Base-by-base conservation (phyloP, 2,113 vertebrate genomes). In the Lagopus muta region DNA sequence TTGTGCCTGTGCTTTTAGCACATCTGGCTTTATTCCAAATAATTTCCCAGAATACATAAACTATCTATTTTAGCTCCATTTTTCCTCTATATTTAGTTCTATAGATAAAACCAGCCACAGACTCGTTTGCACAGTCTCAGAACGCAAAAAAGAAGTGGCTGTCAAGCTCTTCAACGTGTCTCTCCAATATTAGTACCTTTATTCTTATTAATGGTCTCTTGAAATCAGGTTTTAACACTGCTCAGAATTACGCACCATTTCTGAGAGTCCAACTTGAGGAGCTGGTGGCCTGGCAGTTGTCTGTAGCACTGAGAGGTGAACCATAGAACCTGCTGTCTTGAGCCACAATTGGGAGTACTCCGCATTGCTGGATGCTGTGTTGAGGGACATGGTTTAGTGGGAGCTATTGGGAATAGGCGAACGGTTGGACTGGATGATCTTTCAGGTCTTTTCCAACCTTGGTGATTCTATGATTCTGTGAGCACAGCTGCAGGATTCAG, bases 21-120 rank as follows among this genome's bases (percentile, higher is more conserved):
- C 27, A 87, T 38, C 30, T 91, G 88, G 87, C 85, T 87, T 91
- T 89, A 85, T 62, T 92, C 64, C 42, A 43, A 43, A 25, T 77
- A 91, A 50, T 85, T 86, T 61, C 48, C 42, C 67, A 95, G 69
- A 50, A 82, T 77, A 22, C 24, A 57, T 4, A 30, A 48, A 6
- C 82, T 58, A 76, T 17, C 40, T 65, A 50, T 86, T 88, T 88
- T 81, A 93, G 30, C 47, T 88, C 43, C 7, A 45, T 87, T 77
- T 86, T 6, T 3, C 58, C 58, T 24, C 20, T 43, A 5, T 57
- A 34, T 73, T 55, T 84, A 43, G 24, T 43, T 74, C 61, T 71
- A 5, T 48, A 43, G 57, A 82, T 30, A 69, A 82, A 92, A 54
- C 45, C 16, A 19, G 86, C 34, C 27, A 6, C 54, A 47, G 45